These are phyloP conservation scores for Achlya flavicornis DNA, from an alignment of 2,888 invertebrate species.

Conservation along the genomic window DNA sequence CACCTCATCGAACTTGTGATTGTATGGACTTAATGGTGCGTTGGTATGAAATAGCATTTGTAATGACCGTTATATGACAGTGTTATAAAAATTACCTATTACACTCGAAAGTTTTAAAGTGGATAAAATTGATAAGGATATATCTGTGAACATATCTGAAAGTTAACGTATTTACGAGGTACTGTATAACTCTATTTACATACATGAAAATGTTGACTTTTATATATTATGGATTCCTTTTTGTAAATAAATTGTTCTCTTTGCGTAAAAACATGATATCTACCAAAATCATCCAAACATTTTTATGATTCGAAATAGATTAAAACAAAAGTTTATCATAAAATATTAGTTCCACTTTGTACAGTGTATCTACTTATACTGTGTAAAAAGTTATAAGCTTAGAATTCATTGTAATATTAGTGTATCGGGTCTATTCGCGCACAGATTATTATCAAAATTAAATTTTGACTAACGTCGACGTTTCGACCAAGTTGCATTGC, in stretches of 20 bases:
- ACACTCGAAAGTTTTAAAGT: neutral
- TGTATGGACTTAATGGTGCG: neutral
- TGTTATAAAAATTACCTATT: neutral
- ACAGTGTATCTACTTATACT: no score
- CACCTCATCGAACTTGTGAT: neutral
- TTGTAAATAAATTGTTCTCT: neutral
- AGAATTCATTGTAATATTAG: no score
- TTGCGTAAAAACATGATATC: neutral
- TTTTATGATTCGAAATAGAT: no score
- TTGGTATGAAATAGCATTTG: neutral
- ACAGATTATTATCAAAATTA: no score
- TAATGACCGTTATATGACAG: neutral
- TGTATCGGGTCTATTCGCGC: no score
- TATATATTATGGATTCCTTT: neutral
- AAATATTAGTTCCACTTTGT: no score
- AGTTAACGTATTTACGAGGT: neutral
- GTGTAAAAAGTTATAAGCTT: no score
- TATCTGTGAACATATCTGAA: neutral
- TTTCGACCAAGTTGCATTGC: no score
- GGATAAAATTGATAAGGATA: neutral
- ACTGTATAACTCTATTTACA: neutral
- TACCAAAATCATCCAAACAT: neutral
- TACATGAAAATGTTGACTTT: neutral
- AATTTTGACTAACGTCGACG: no score
- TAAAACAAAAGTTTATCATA: no score